These are phyloP conservation scores for Drosophila bipectinata DNA, from an alignment of 1,140 invertebrate species.

Conservation along the genomic window DNA sequence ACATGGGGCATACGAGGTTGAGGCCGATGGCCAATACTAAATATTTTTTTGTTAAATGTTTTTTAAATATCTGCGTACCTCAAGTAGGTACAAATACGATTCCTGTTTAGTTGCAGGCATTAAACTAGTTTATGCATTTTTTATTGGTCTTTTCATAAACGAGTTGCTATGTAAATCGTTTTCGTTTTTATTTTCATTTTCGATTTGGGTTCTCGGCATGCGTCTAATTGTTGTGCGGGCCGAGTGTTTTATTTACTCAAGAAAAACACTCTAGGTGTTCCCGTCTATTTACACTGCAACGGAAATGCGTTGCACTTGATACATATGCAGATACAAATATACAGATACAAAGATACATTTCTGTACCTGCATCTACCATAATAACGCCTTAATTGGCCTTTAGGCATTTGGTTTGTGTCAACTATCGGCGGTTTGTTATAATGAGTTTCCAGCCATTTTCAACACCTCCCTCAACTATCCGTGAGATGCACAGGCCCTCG, in stretches of 20 bases:
- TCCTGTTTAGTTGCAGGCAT: slow-evolving; percentile 14
- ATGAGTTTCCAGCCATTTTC: slow-evolving; percentile 72
- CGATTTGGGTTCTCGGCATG: slow-evolving; percentile 59
- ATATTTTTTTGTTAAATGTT: slow-evolving; percentile 53
- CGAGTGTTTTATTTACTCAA: slow-evolving; percentile 71
- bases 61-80: slow-evolving; percentile 60
- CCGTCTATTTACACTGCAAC: slow-evolving; percentile 46
- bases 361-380: slow-evolving; percentile 36
- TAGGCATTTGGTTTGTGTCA: slow-evolving; percentile 77
- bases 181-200: slow-evolving; percentile 19
- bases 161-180: slow-evolving; percentile 5
- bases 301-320: slow-evolving; percentile 36
- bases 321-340: slow-evolving; percentile 30
- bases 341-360: slow-evolving; percentile 6
- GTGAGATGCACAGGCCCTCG: neutral
- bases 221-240: slow-evolving; percentile 66
- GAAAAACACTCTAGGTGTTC: slow-evolving; percentile 23
- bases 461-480: slow-evolving; percentile 52
- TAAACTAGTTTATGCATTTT: slow-evolving; percentile 68
- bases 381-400: slow-evolving; percentile 63
- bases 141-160: slow-evolving; percentile 66
- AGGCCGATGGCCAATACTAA: slow-evolving; percentile 7
- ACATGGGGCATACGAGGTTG: slow-evolving; percentile 67
- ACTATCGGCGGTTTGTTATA: slow-evolving; percentile 66
- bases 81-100: neutral